These are phyloP conservation scores for Symphodus melops DNA, from an alignment of 2,113 vertebrate genomes.

Conservation along the genomic window DNA sequence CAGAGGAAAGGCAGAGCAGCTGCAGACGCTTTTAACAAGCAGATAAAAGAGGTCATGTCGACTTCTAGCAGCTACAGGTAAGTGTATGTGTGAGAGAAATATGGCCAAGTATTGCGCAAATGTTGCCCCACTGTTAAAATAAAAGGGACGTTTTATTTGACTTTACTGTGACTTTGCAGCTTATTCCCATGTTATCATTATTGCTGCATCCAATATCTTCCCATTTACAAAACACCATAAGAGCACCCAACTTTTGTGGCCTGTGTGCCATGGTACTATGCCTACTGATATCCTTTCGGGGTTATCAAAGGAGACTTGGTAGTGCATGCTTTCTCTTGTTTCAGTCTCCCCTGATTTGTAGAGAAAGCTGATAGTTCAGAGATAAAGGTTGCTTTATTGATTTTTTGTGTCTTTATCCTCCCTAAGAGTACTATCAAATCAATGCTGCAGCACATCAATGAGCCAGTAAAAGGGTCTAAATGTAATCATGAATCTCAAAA, in stretches of 20 bases:
- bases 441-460: conserved; percentile 47
- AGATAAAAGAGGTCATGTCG: conserved; percentile 92
- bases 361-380: conserved; percentile 38
- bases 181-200: neutral
- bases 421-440: conserved; percentile 52
- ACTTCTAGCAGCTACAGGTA: conserved; percentile 92
- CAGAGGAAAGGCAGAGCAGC: conserved; percentile 86
- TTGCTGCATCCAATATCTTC: neutral
- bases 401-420: conserved; percentile 22
- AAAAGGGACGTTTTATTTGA: too few relatives aligned
- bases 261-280: neutral
- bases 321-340: conserved; percentile 37
- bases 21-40: conserved; percentile 92
- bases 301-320: neutral
- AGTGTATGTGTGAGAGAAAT: conserved; percentile 17
- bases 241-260: neutral
- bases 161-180: neutral
- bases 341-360: conserved; percentile 34
- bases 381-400: conserved; percentile 62
- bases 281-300: neutral
- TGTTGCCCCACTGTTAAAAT: too few relatives aligned
- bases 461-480: conserved; percentile 43
- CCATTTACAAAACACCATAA: neutral
- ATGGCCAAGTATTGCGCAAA: too few relatives aligned
- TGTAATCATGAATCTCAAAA: conserved; percentile 42